A percentile compares a stretch with the other conserved stretches of the same genome.
Conservation (phyloP, 2,113 vertebrate genomes). For the Steatornis caripensis region DNA sequence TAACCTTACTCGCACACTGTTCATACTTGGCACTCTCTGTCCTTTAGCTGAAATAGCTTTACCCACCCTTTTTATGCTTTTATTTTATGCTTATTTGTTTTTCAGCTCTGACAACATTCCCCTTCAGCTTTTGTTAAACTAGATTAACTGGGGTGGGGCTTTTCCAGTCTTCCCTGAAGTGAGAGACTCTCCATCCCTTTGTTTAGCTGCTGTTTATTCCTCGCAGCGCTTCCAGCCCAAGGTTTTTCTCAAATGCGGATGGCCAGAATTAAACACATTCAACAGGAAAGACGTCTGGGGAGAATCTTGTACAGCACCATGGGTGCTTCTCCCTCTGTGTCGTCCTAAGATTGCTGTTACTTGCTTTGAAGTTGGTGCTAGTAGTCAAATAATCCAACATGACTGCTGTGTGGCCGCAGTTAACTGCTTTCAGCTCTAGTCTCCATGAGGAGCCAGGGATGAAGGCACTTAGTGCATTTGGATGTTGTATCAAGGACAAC, state of each 20-base stretch:
- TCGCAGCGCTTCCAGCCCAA: neutral
- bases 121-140: neutral
- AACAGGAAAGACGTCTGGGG: neutral
- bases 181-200: neutral
- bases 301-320: no score
- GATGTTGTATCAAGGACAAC: neutral
- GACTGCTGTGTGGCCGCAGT: neutral
- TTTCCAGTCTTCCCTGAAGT: neutral
- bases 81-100: neutral
- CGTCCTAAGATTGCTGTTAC: neutral
- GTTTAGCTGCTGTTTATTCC: neutral
- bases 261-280: neutral
- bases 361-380: neutral
- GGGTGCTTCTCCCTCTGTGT: neutral
- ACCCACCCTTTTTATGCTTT: neutral
- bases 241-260: neutral
- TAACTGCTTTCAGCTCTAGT: neutral
- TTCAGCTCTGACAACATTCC: neutral
- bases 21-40: neutral
- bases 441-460: neutral
- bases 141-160: neutral
- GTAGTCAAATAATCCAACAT: neutral
- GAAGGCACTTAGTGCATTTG: neutral
- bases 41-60: neutral
- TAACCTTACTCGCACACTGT: neutral